Conservation (phyloP, 2,888 invertebrate genomes). For the Epirrhoe tristata region DNA sequence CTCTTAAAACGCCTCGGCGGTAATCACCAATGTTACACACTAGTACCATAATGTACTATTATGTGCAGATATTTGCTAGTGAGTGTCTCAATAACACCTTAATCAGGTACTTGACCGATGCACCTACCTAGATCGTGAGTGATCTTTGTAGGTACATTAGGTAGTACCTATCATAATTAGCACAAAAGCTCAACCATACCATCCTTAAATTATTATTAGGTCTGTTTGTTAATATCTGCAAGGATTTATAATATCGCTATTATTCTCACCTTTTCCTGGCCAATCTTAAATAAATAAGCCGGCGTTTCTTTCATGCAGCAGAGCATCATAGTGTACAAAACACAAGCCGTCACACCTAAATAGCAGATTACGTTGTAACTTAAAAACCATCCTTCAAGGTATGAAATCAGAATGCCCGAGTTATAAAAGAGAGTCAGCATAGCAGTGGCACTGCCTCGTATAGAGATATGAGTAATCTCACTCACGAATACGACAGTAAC, state of each 20-base stretch:
- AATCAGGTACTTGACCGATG: too few relatives aligned
- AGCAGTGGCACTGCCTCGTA: conserved; percentile 48
- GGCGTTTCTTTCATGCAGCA: conserved; percentile 54
- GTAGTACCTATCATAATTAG: too few relatives aligned
- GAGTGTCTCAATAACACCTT: too few relatives aligned
- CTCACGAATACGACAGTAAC: conserved; percentile 78
- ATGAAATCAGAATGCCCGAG: conserved; percentile 50
- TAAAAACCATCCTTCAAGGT: conserved; percentile 54
- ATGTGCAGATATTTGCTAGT: too few relatives aligned
- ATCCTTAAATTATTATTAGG: too few relatives aligned
- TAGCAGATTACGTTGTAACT: conserved; percentile 55
- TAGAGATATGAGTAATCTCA: conserved; percentile 71
- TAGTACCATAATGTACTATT: too few relatives aligned
- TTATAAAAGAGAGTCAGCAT: conserved; percentile 43
- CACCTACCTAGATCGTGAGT: too few relatives aligned
- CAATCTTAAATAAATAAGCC: conserved; percentile 48
- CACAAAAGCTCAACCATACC: too few relatives aligned
- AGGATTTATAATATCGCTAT: neutral
- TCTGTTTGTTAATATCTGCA: too few relatives aligned
- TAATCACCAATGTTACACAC: too few relatives aligned
- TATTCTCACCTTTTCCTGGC: conserved; percentile 50
- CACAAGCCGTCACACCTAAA: conserved; percentile 42
- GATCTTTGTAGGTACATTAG: too few relatives aligned
- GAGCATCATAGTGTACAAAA: conserved; percentile 44
- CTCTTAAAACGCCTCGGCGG: too few relatives aligned